These are phyloP conservation scores for Eupeodes latifasciatus DNA, from an alignment of 2,888 invertebrate species.

Conservation along the genomic window DNA sequence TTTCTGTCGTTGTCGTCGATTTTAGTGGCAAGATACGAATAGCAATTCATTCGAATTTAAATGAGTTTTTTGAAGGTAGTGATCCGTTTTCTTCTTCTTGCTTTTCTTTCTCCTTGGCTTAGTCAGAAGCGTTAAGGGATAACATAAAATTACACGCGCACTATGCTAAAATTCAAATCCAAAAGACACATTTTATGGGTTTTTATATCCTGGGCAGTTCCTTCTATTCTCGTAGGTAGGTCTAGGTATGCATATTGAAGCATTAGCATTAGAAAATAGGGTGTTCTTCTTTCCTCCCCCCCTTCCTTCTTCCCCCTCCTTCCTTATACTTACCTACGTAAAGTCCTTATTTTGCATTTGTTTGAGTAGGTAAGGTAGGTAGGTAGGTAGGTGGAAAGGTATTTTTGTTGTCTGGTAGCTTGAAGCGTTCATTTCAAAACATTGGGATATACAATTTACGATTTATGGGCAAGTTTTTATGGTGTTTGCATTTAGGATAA, in stretches of 20 bases:
- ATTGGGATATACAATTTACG: constrained; percentile 49
- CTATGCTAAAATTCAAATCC: constrained; percentile 61
- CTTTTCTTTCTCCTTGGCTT: constrained; percentile 13
- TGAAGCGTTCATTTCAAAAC: constrained; percentile 55
- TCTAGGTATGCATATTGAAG: not conserved
- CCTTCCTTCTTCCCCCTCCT: not conserved
- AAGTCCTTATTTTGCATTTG: constrained; percentile 18
- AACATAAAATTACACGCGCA: constrained; percentile 70
- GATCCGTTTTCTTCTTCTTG: constrained; percentile 6
- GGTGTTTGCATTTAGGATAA: constrained; percentile 53
- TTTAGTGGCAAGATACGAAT: constrained; percentile 44
- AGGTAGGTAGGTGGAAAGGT: not conserved
- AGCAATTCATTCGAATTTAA: constrained; percentile 68
- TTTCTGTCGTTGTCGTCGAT: constrained; percentile 17
- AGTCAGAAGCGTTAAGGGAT: constrained; percentile 29
- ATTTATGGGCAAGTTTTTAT: constrained; percentile 70
- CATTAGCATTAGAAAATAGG: constrained; percentile 16
- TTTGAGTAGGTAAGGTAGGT: constrained; percentile 26
- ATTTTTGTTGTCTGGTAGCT: constrained; percentile 51
- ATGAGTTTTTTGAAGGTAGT: constrained; percentile 46
- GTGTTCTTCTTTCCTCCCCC: not conserved
- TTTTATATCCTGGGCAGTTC: constrained; percentile 62
- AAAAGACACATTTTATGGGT: constrained; percentile 61
- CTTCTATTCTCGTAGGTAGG: not conserved
- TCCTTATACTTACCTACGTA: not conserved